A percentile compares a stretch with the other conserved stretches of the same genome.
Conservation (phyloP, 92 coral and sea anemone species). For the Plumapathes pennacea region DNA sequence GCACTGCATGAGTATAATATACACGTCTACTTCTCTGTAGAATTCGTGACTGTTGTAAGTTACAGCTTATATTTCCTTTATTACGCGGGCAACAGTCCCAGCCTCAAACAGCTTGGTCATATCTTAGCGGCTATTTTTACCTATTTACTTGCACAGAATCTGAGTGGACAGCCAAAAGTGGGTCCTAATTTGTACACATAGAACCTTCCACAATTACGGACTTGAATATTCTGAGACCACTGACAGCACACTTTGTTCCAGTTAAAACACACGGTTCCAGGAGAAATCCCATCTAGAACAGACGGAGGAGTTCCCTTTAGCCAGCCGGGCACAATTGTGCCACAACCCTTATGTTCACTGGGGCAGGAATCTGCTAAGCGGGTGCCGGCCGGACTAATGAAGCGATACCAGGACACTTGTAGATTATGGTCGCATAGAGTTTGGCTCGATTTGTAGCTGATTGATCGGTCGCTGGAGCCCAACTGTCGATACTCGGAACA, state of each 20-base stretch:
- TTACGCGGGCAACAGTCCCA: no score
- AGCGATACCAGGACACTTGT: conserved; percentile 13
- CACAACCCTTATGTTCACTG: conserved; percentile 2
- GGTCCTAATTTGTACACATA: conserved; percentile 24
- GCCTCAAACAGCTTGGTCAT: no score
- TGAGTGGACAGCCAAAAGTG: no score
- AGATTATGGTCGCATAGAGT: conserved; percentile 6
- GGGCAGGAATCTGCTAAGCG: conserved; percentile 17
- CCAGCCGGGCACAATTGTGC: conserved; percentile 35
- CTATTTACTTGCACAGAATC: no score
- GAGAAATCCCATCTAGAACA: conserved; percentile 10
- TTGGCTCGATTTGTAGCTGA: not conserved
- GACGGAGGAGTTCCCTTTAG: conserved; percentile 15
- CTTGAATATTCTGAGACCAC: not conserved
- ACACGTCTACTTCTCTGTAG: no score
- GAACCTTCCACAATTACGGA: conserved; percentile 29
- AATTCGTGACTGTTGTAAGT: no score
- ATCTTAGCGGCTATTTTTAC: no score
- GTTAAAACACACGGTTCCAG: conserved; percentile 15
- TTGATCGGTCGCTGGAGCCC: conserved; percentile 12
- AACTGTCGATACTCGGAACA: conserved; percentile 9
- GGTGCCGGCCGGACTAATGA: conserved; percentile 15
- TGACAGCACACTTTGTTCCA: conserved; percentile 4
- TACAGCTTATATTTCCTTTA: no score
- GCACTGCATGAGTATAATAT: no score